Evolutionary conservation across 1,140 invertebrate genomes (phyloP), one percentile per base, ranked within the genome.

Genomic region (Cardiocondyla obscurior): DNA sequence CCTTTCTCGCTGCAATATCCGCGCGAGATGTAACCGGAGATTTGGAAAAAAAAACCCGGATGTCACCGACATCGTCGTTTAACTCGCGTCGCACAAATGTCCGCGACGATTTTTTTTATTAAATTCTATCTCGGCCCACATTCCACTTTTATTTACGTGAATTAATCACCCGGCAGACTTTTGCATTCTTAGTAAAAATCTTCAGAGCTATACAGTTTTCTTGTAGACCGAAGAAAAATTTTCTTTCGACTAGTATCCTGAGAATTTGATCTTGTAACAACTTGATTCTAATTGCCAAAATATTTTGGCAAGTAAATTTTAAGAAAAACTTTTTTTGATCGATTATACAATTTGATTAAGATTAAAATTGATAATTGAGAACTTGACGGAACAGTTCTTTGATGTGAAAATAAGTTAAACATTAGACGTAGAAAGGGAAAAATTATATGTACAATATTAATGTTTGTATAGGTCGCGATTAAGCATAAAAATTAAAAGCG

Each of bases 1-100:
- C 42, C 39, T 60, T 46, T 72, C 33, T 51, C 36, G n/a, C 39
- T 19, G 36, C 19, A 53, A 73, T 58, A 42, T 42, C 25, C 55
- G 12, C 14, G 28, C n/a, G 46, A 49, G 46, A 16, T 53, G 46
- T 53, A 53, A 53, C 44, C 19, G n/a, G 28, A 49, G 46, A 19
- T 69, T 69, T 69, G n/a, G 33, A 67, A 51, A 69, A 51, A 67
- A 51, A 69, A 36, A n/a, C 28, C 10, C 6, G 28, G 65, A 33
- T 19, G 30, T 0, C 28, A 0, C 14, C 30, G n/a, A 60, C 57
- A 22, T n/a, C 6, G 30, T 5, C 5, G 19, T 3, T 25, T 39
- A 3, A 70, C 28, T 22, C n/a, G 10, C n/a, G 19, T 46, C 1
- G 39, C 25, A 0, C n/a, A 3, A 33, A 33, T 14, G 46, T 70